phyloP scores from a whole-genome alignment of 2,888 invertebrate species.

The Neoitamus cyanurus region DNA sequence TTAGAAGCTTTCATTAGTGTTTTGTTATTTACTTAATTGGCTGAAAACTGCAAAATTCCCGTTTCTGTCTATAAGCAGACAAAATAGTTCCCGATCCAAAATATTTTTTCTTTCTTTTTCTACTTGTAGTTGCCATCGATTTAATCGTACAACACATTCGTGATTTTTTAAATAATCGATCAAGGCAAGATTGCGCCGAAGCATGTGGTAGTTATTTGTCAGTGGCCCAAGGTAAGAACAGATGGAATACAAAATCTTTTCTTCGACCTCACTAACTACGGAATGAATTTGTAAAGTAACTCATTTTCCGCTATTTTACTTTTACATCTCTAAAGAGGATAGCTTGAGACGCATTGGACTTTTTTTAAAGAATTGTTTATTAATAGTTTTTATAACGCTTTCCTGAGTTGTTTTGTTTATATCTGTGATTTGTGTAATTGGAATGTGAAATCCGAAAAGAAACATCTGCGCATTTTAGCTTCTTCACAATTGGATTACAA shows the following conservation, averaged over 20 bases:
- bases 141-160: conserved; percentile 97
- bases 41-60: conserved; percentile 1
- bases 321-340: neutral
- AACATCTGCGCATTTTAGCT: neutral
- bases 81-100: conserved; percentile 3
- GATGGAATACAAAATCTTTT: conserved; percentile 30
- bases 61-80: neutral
- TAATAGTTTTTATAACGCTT: neutral
- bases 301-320: neutral
- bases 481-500: neutral
- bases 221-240: conserved; percentile 43
- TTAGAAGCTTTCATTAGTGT: neutral
- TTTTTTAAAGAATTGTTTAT: neutral
- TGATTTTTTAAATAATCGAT: conserved; percentile 78
- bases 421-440: neutral
- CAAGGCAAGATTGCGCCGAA: conserved; percentile 15
- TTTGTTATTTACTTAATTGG: conserved; percentile 20
- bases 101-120: conserved; percentile 42
- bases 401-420: neutral
- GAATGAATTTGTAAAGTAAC: conserved; percentile 2
- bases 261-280: conserved; percentile 52
- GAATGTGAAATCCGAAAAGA: neutral
- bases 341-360: neutral
- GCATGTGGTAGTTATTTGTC: neutral
- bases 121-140: conserved; percentile 91